Evolutionary conservation across 1,140 invertebrate genomes (phyloP).

Genomic region (Meloidogyne chitwoodi): DNA sequence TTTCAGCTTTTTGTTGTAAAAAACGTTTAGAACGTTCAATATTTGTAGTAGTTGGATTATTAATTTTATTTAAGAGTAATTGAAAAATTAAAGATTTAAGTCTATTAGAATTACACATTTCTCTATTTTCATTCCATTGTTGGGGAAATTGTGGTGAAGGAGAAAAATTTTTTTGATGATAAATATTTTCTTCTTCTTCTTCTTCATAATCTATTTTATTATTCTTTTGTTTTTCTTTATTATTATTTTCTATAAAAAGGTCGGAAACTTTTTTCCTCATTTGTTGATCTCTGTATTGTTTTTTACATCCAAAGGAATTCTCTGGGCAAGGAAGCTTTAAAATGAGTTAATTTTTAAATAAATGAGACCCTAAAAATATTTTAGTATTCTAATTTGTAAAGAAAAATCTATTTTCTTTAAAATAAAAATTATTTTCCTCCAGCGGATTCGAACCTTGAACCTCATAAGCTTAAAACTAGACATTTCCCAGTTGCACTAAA

Average conservation of each 20-base stretch:
- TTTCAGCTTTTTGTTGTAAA: constrained; percentile 36
- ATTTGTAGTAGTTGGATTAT: constrained; percentile 24
- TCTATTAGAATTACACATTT: constrained; percentile 27
- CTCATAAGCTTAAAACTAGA: too few relatives aligned
- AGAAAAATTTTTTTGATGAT: not conserved
- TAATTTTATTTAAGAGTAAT: not conserved
- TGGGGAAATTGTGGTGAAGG: not conserved
- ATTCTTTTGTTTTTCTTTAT: not conserved
- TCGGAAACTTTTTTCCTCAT: not conserved
- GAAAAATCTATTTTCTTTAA: too few relatives aligned
- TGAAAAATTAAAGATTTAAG: constrained; percentile 18
- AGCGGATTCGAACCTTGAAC: too few relatives aligned
- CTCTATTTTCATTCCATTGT: constrained; percentile 16
- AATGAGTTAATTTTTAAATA: not conserved
- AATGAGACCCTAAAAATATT: too few relatives aligned
- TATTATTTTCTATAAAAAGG: not conserved
- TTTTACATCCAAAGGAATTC: not conserved
- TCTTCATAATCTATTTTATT: not conserved
- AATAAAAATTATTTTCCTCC: too few relatives aligned
- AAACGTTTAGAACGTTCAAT: constrained; percentile 40
- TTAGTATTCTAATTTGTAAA: too few relatives aligned
- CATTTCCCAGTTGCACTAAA: too few relatives aligned
- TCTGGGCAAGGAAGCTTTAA: not conserved
- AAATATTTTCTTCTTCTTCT: not conserved
- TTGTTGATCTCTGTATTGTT: not conserved